These are phyloP conservation scores for Aphelocoma californica DNA, from an alignment of 2,797 vertebrate genomes.

Conservation along the genomic window DNA sequence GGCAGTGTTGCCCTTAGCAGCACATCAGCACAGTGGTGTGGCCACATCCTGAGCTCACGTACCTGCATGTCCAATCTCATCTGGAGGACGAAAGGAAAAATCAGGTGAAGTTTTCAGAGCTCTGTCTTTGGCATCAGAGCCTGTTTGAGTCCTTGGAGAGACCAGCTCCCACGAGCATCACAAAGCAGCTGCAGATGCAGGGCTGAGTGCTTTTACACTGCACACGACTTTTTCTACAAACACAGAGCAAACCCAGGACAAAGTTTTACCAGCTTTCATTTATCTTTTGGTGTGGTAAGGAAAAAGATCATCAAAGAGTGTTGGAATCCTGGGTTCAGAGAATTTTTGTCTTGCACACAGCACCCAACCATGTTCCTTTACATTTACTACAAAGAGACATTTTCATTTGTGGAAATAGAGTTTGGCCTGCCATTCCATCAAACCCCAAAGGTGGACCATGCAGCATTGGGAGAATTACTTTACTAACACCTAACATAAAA, in stretches of 20 bases:
- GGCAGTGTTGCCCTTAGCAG: neutral
- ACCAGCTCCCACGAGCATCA: neutral
- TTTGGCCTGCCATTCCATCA: too few relatives aligned
- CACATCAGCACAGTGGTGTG: neutral
- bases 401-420: too few relatives aligned
- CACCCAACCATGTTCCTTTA: too few relatives aligned
- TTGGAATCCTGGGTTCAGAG: too few relatives aligned
- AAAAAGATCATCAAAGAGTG: neutral
- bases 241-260: neutral
- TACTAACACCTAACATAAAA: too few relatives aligned
- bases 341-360: too few relatives aligned
- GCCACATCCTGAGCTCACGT: neutral
- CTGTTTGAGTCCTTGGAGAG: neutral
- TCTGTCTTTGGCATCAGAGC: neutral
- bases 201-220: neutral
- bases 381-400: too few relatives aligned
- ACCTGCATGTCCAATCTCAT: neutral
- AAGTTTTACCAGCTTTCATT: constrained; percentile 4
- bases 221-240: neutral
- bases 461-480: too few relatives aligned
- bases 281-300: neutral
- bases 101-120: neutral
- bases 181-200: neutral
- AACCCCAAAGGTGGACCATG: too few relatives aligned
- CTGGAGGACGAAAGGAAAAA: neutral